Evolutionary conservation across 2,888 invertebrate species (phyloP).

Genomic region (Agrochola circellaris): DNA sequence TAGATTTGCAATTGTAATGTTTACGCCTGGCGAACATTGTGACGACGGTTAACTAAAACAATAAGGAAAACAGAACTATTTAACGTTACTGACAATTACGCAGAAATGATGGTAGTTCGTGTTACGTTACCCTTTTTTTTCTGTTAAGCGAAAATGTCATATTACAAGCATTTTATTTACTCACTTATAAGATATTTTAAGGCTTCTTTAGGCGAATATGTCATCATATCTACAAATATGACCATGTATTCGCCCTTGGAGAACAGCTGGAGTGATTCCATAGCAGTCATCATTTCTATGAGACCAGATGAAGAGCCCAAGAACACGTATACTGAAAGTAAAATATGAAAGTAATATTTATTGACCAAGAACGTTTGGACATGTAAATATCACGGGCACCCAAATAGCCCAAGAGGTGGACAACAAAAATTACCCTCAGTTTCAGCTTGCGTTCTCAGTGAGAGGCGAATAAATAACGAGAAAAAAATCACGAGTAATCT

Average conservation of each 20-base stretch:
- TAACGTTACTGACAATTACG: constrained; percentile 27
- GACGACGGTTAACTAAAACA: constrained; percentile 30
- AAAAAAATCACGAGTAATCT: too few species aligned
- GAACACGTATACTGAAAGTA: constrained; percentile 96
- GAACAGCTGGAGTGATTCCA: constrained; percentile 97
- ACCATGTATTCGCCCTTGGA: constrained; percentile 98
- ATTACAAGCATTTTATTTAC: constrained; percentile 72
- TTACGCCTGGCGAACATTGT: constrained; percentile 43
- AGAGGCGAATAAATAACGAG: too few species aligned
- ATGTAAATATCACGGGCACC: too few species aligned
- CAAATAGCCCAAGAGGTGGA: too few species aligned
- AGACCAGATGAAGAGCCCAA: constrained; percentile 96
- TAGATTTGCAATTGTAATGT: constrained; percentile 55
- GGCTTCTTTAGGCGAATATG: constrained; percentile 94
- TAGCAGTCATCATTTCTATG: constrained; percentile 97
- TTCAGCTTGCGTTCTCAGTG: too few species aligned
- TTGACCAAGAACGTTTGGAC: too few species aligned
- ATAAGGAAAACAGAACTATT: constrained; percentile 52
- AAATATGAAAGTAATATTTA: neutral
- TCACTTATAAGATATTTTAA: constrained; percentile 95
- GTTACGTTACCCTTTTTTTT: constrained; percentile 14
- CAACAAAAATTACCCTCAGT: too few species aligned
- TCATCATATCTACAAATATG: constrained; percentile 98
- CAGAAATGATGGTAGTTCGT: constrained; percentile 12
- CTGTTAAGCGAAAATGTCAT: neutral